These are phyloP conservation scores for Selene dorsalis DNA, from an alignment of 2,797 vertebrate species.

Conservation along the genomic window DNA sequence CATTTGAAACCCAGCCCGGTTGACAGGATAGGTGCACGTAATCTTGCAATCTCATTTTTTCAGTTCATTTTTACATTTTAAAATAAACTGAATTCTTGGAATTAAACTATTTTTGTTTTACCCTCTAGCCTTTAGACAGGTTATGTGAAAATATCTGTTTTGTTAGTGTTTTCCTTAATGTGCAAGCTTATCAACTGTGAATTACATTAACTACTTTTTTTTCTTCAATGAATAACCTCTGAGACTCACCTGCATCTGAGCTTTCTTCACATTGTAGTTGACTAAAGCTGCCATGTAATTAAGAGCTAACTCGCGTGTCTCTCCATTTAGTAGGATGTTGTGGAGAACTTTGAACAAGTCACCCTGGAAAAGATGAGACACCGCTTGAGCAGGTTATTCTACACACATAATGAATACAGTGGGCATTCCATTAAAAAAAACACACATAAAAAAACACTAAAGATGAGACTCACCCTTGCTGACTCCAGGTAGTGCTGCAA, in stretches of 20 bases:
- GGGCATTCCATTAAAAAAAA: not conserved
- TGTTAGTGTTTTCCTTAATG: not conserved
- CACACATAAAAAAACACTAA: not conserved
- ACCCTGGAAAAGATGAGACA: constrained; percentile 83
- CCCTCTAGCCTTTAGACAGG: not conserved
- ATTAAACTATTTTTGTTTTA: not conserved
- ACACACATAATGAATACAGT: not conserved
- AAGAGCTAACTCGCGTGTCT: constrained; percentile 95
- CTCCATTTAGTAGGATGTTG: constrained; percentile 94
- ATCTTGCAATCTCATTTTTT: not conserved
- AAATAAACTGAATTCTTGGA: no score
- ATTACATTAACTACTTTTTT: not conserved
- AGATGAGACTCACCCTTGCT: constrained; percentile 87
- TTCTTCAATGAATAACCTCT: not conserved
- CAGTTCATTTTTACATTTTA: no score
- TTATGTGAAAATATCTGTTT: not conserved
- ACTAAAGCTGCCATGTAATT: constrained; percentile 96
- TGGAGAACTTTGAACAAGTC: constrained; percentile 98
- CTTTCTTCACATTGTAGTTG: constrained; percentile 98
- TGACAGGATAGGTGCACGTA: not conserved
- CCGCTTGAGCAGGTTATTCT: constrained; percentile 11
- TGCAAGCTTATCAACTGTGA: not conserved
- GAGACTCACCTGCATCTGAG: constrained; percentile 94
- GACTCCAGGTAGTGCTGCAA: constrained; percentile 97
- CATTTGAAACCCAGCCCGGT: not conserved